Evolutionary conservation across 2,113 vertebrate genomes (phyloP), one percentile per base, ranked within the genome.

Genomic region (Microtus oregoni): DNA sequence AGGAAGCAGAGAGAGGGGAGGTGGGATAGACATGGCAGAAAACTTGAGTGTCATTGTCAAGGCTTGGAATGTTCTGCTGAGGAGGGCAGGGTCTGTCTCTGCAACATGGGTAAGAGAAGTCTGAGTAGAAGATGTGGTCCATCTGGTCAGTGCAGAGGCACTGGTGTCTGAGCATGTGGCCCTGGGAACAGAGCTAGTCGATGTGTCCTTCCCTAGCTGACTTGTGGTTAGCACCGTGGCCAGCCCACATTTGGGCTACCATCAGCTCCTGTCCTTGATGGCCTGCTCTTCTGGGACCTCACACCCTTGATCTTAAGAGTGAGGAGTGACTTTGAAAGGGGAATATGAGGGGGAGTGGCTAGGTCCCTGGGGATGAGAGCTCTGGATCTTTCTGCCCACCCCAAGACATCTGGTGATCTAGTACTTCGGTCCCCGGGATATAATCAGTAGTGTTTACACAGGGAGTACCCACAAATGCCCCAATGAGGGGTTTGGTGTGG

Each of bases 1-100:
- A 72, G 78, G 26, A 5, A 0, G 0, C 1, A 5, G 47, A 4
- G 8, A 32, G 11, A 0, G 11, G 44, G 20, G 4, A 13, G 63
- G 7, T 14, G 3, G 52, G 2, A 0, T 19, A 28, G 35, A 44
- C 19, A 0, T 58, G 22, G 13, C 41, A 35, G 81, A 35, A 73
- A 50, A 1, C 35, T 4, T 1, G 72, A 28, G 2, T 30, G 35
- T 1, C 4, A 4, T 3, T 8, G 24, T 7, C 30, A 70, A 5
- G 41, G 30, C 67, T 28, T 75, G 0, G 19, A 6, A 9, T 8
- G 38, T 35, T 32, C 32, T 1, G 0, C 1, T 4, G 38, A 67
- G 55, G 92, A 72, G 2, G 0, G 0, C 5, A 68, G 63, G 50
- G 52, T 22, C 8, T 2, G 15, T 63, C 35, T 35, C 38, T 19